These are phyloP conservation scores for Nothura maculosa DNA, from an alignment of 2,797 vertebrate species.

Conservation along the genomic window DNA sequence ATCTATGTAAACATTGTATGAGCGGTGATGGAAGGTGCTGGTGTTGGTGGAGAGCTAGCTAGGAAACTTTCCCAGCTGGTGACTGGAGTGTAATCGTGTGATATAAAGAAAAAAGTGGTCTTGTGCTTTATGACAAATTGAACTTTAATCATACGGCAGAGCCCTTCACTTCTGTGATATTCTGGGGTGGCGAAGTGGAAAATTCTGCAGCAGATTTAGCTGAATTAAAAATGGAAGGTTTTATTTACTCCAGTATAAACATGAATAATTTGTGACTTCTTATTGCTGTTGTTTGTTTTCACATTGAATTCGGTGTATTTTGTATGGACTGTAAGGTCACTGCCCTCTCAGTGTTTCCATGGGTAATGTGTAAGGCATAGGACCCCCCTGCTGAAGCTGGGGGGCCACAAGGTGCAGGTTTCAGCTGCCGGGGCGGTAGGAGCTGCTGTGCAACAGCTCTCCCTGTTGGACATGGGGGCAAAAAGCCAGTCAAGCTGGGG, in stretches of 20 bases:
- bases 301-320: not conserved
- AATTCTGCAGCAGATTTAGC: conserved; percentile 47
- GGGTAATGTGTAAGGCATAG: not conserved
- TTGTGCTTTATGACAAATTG: not conserved
- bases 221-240: conserved; percentile 61
- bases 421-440: not conserved
- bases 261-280: conserved; percentile 52
- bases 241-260: conserved; percentile 45
- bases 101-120: not conserved
- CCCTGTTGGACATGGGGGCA: conserved; percentile 51
- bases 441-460: conserved; percentile 71
- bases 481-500: not conserved
- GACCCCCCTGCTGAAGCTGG: not conserved
- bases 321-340: conserved; percentile 31
- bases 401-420: conserved; percentile 8
- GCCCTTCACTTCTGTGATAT: conserved; percentile 13
- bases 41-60: not conserved
- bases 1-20: not conserved
- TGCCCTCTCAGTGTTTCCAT: conserved; percentile 20
- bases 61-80: conserved; percentile 13
- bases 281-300: conserved; percentile 58
- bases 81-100: not conserved
- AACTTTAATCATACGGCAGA: conserved; percentile 5
- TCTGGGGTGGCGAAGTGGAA: conserved; percentile 41
- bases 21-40: not conserved